Evolutionary conservation across 2,888 invertebrate species (phyloP), one percentile per base, ranked within the genome.

Genomic region (Brachynemurus nebulosus): DNA sequence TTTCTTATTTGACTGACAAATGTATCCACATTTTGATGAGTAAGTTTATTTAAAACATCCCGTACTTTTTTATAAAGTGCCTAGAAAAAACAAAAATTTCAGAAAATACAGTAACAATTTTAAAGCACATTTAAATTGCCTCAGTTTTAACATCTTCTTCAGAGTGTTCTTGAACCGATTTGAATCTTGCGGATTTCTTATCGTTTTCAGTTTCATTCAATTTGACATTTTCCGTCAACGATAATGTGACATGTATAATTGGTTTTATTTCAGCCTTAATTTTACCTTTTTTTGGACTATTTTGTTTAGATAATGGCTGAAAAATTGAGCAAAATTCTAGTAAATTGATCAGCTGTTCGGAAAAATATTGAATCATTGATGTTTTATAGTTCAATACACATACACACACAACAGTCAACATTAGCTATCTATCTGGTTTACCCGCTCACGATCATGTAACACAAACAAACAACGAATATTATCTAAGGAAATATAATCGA

Each of bases 31-130:
- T 93, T 93, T 62, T 95, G 89, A 1, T 95, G 95, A 0, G 95
- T 96, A 48, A 96, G 67, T 64, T 95, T 92, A 63, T 95, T 95
- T 46, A 96, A 68, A 51, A 95, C 86, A 56, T 90, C 84, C 51
- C 91, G 74, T 50, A 92, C 84, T 55, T 78, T 79, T 56, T 82
- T 85, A 58, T 85, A 79, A 43, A 92, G 63, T 33, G 81, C 81
- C 70, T 80, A 66, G 8, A 60, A 55, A 35, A 44, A 50, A 48
- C 44, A n/a, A 43, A 20, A 46, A 42, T 19, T 40, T 33, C 27
- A 40, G 27, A 45, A 34, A 34, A 40, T 18, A 27, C 30, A 40
- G 17, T 7, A 20, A 17, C 4, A 46, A 25, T 50, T 38, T 35
- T 43, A 40, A 47, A 43, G n/a, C 7, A 25, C 7, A 14, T 47